Base-by-base conservation (phyloP, 2,113 vertebrate genomes). In the Phyllopteryx taeniolatus region DNA sequence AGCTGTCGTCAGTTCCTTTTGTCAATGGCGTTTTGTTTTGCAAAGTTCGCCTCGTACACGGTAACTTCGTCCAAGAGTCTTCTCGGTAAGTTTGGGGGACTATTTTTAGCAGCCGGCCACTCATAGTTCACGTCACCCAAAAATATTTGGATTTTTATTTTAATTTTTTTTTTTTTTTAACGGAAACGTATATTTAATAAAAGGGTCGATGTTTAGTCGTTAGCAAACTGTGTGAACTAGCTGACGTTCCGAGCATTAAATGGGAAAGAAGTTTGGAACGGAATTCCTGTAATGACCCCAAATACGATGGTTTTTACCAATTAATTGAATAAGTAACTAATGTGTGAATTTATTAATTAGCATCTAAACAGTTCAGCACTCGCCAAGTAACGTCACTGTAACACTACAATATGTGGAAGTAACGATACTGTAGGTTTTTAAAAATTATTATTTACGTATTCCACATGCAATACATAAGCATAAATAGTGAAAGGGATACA, bases 21-120 rank as follows among this genome's bases (percentile, higher is more conserved):
- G 95, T 98, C 20, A 98, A 96, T 75, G 96, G 94, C 27, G 94
- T 98, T 71, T 87, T 98, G 39, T 98, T 97, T 92, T 98, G 96
- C 87, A 98, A 98, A 93, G 94, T 97, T 73, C 90, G 97, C 70
- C 93, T 98, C 59, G 79, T 95, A 71, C 93, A 96, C 82, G 95
- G 97, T 31, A 95, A 95, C 79, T 98, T 98, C 85, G 90, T 89
- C 59, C 93, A 92, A 2, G 94, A 94, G 87, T 96, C 96, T 13
- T 93, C 95, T 83, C 94, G 96, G 97, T 98, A 92, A 89, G 90
- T 78, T 33, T 67, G 42, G 33, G 47, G 33, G 10, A 8, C 79
- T 87, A 82, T 90, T 90, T 86, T 84, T 86, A 82, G 75, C 22
- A 27, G 22, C 60, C 17, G 27, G 54, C 65, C 9, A 56, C 68